Conservation (phyloP, 2,797 vertebrate genomes). For the Paramormyrops hopkinsi region DNA sequence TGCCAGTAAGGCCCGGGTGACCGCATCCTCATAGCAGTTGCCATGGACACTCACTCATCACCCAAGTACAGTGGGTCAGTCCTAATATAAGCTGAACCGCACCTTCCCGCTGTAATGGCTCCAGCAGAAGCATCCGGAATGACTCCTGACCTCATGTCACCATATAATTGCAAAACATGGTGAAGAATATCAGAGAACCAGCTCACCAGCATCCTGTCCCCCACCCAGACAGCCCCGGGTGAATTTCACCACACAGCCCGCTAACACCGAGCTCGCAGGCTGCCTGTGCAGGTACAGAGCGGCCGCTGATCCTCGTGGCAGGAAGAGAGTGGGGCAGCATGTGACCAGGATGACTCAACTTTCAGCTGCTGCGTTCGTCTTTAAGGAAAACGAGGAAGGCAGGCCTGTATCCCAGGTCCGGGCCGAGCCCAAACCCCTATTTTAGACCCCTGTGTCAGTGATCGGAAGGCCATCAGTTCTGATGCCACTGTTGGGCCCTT, state of each 20-base stretch:
- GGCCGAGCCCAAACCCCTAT: background rate
- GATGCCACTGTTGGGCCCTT: background rate
- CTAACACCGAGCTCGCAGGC: background rate
- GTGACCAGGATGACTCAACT: background rate
- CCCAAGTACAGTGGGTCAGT: background rate
- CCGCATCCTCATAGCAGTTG: background rate
- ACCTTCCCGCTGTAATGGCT: background rate
- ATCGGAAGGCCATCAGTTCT: background rate
- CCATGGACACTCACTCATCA: background rate
- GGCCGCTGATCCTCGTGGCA: background rate
- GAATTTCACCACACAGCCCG: background rate
- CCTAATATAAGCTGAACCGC: background rate
- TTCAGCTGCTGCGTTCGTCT: background rate
- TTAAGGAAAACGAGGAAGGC: background rate
- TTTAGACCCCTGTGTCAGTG: background rate
- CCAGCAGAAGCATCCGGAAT: background rate
- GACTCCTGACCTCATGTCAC: background rate
- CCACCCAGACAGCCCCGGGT: background rate
- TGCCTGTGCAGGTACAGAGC: background rate
- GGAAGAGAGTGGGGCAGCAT: background rate
- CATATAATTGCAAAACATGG: background rate
- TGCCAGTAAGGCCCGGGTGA: background rate
- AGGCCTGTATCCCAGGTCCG: background rate
- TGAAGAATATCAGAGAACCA: background rate
- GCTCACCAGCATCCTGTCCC: background rate